Base-by-base conservation (phyloP, 2,888 invertebrate species). In the Eupithecia pulchellata region DNA sequence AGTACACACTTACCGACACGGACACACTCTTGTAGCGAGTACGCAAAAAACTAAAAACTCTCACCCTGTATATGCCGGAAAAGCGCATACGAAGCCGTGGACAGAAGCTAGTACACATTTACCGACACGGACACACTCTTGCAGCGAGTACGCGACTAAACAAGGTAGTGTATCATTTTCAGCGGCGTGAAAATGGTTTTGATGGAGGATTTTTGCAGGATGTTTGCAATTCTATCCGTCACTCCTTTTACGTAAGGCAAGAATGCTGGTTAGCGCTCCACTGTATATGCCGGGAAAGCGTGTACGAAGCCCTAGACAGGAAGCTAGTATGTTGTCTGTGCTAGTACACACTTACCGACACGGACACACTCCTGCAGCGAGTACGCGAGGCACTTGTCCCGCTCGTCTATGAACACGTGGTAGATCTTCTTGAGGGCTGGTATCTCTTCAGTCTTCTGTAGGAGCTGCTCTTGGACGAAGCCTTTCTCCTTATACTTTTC, bases 341-440 rank as follows among this genome's bases (percentile, higher is more conserved):
- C n/a, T n/a, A n/a, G n/a, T n/a, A 25, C 42, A 25, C 25, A 60
- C 60, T 61, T 79, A 85, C 93, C 90, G 74, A 88, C 83, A 78
- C 89, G 89, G 72, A 93, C 91, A 86, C 92, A 92, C 77, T 93
- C 92, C 78, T 94, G 93, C 73, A 93, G 78, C 0, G 93, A 93
- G 80, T 88, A 94, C 25, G 93, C 93, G 14, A 93, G 88, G 79
- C 94, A 94, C 74, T 86, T 91, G 77, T 94, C 94, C 39, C 94
- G 89, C 80, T 93, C 94, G 74, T 94, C 93, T 25, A 94, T 94
- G 75, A 94, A 93, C 67, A 93, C 94, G 75, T 92, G 92, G 76
- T 93, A 94, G 79, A 94, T 93, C 79, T 94, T 94, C 80, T 89
- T 92, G 76, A 94, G 94, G 8, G 94, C 94, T 1, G 94, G 94